Base-by-base conservation (phyloP, 1,140 invertebrate species). In the Cydia fagiglandana region DNA sequence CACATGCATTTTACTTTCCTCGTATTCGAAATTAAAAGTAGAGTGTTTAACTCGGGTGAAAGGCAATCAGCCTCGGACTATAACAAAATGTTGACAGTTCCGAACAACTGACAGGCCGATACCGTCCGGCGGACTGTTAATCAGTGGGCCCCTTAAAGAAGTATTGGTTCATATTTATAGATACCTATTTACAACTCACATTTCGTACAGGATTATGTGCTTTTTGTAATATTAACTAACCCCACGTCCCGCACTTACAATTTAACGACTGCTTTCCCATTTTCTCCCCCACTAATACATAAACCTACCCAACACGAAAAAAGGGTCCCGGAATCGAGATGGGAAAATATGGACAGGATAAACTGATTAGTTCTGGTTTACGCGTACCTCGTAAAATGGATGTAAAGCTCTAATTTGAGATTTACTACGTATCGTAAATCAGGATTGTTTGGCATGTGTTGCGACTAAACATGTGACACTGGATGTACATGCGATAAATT, bases 361-460 rank as follows among this genome's bases (percentile, higher is more conserved):
- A 81, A 81, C 84, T 88, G 88, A 90, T 91, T 91, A 89, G 89
- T 89, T 89, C 80, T 78, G 84, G 80, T 88, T 89, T 87, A 88
- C 83, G 83, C 80, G 80, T 79, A 76, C 50, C 73, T 79, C 84
- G 81, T 91, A 91, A 90, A 90, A 89, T 73, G 66, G 76, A 73
- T 86, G 77, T 89, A 81, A 87, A 87, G 75, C 82, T 79, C 88
- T 89, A 91, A 90, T 91, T 87, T 83, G 82, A 86, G 84, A 89
- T 91, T 91, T 91, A 91, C 85, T 70, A 87, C 83, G 77, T 17
- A 77, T 79, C 83, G 78, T 91, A 91, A 88, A 91, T 91, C 81
- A 88, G 78, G 77, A 80, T 76, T 88, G 87, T 90, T 90, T 87
- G 80, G 76, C 75, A n/a, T 64, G 76, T 82, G 83, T 86, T 86